Base-by-base conservation (phyloP, 2,797 vertebrate genomes). In the Muscicapa comitata region DNA sequence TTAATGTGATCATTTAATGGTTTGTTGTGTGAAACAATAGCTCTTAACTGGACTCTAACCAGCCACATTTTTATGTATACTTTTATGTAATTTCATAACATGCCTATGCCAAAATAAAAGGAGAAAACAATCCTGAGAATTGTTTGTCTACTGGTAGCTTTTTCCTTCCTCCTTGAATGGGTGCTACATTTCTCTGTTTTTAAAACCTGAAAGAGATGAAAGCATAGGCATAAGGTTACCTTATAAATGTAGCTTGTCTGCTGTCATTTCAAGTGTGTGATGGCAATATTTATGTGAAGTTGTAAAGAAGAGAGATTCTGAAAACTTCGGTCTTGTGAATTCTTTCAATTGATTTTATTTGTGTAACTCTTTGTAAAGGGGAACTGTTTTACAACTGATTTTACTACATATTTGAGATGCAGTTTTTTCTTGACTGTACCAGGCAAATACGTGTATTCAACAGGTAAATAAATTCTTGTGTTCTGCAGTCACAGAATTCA, bases 301-400 rank as follows among this genome's bases (percentile, higher is more conserved):
- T 93, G 24, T 4, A 31, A 78, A 90, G 29, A 92, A 74, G 8
- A 68, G 28, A 71, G 25, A 8, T 74, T 80, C 37, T 86, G 65
- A 68, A 88, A 75, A 47, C 28, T 51, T 43, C 37, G 76, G 24
- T 65, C 43, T 54, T 78, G 16, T 83, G 72, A 87, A 71, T 80
- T 57, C 24, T 85, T 91, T 92, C 26, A 21, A n/a, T 48, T 89
- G 24, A 47, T 93, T 94, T 94, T 66, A 33, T 79, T 92, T 88
- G n/a, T 35, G 35, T 68, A 74, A 84, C 29, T 86, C 57, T 65
- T 87, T 75, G 31, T 86, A 58, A 90, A 87, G 37, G 11, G 28
- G 58, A 91, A n/a, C 40, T 78, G n/a, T 71, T 35, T 83, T 62
- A 62, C 10, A 4, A 9, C 53, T 72, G 28, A 67, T 88, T 78